phyloP scores from a whole-genome alignment of 2,888 invertebrate species.

The Temnothorax unifasciatus region DNA sequence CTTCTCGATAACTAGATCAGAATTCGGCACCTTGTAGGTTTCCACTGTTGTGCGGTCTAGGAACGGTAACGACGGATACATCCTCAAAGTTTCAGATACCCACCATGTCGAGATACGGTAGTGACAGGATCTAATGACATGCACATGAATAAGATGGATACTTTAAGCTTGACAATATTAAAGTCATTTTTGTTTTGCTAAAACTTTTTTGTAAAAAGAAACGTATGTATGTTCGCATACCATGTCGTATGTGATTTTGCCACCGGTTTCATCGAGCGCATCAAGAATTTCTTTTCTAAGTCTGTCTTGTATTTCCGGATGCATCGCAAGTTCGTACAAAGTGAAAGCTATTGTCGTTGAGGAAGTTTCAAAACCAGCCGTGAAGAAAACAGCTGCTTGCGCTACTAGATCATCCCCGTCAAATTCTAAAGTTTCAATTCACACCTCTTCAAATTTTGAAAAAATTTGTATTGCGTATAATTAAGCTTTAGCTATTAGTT shows the following conservation, averaged over 20 bases:
- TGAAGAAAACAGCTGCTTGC: slow-evolving; percentile 65
- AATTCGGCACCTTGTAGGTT: no score
- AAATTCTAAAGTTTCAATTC: slow-evolving; percentile 56
- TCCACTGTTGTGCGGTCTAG: no score
- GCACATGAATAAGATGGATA: no score
- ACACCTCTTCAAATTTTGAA: background rate
- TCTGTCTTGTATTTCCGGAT: slow-evolving; percentile 64
- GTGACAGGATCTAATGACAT: no score
- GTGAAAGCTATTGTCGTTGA: slow-evolving; percentile 57
- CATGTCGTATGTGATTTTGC: slow-evolving; percentile 67
- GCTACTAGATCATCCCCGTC: slow-evolving; percentile 62
- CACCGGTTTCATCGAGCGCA: slow-evolving; percentile 34
- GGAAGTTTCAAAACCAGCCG: slow-evolving; percentile 65
- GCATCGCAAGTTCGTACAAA: slow-evolving; percentile 63
- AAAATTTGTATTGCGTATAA: background rate
- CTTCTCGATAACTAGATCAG: no score
- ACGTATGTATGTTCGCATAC: slow-evolving; percentile 29
- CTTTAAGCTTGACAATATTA: no score
- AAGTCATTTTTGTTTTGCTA: no score
- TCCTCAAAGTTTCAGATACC: no score
- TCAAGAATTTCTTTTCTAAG: slow-evolving; percentile 59
- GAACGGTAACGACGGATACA: no score
- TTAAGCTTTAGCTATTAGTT: background rate
- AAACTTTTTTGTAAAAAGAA: no score
- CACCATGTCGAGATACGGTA: no score